A percentile compares a stretch with the other conserved stretches of the same genome.
phyloP scores from a whole-genome alignment of 37 sponge, comb jelly and placozoan species.

The Tethya wilhelma region DNA sequence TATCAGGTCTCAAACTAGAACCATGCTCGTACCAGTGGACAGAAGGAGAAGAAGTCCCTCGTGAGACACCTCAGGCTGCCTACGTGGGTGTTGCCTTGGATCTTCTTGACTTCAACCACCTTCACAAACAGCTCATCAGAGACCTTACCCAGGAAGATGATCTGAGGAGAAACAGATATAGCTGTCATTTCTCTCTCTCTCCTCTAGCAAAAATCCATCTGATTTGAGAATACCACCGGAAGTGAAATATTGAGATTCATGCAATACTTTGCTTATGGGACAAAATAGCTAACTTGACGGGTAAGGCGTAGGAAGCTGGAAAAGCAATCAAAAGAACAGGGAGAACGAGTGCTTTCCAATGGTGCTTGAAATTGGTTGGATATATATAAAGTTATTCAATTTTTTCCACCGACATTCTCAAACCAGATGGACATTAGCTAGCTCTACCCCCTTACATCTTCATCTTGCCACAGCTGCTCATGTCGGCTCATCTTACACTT shows the following conservation, averaged over 20 bases:
- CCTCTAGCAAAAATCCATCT: background rate
- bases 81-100: slow-evolving; percentile 57
- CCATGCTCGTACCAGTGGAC: slow-evolving; percentile 43
- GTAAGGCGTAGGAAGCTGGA: too few relatives aligned
- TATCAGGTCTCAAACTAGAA: background rate
- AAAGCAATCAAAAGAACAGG: too few relatives aligned
- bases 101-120: slow-evolving; percentile 65
- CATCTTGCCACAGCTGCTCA: slow-evolving; percentile 79
- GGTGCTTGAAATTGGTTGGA: too few relatives aligned
- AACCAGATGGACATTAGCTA: too few relatives aligned
- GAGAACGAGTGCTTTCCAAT: too few relatives aligned
- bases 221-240: too few relatives aligned
- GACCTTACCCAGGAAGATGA: slow-evolving; percentile 69
- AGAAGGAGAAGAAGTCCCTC: slow-evolving; percentile 74
- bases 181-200: background rate
- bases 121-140: slow-evolving; percentile 70
- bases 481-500: slow-evolving; percentile 56
- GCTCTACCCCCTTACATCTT: slow-evolving; percentile 54
- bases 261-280: too few relatives aligned
- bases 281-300: too few relatives aligned
- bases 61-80: slow-evolving; percentile 72
- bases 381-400: too few relatives aligned
- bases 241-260: too few relatives aligned
- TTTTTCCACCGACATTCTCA: too few relatives aligned
- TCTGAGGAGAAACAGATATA: slow-evolving; percentile 39